Conservation (phyloP, 2,888 invertebrate genomes). For the Tenthredo distinguenda region DNA sequence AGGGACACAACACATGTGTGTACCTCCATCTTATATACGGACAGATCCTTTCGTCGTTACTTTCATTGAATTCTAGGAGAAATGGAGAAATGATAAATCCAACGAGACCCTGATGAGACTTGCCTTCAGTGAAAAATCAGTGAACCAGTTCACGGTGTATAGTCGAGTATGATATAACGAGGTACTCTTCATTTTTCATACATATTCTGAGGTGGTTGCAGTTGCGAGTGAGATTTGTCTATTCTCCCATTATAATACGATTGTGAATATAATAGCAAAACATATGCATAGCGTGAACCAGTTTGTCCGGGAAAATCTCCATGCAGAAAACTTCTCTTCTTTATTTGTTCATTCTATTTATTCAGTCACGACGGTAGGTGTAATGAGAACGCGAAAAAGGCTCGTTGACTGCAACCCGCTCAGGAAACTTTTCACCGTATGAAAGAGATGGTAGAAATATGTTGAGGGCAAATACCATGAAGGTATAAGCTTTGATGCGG, state of each 20-base stretch:
- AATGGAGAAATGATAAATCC: conserved; percentile 9
- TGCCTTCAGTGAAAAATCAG: conserved; percentile 54
- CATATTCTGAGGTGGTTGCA: conserved; percentile 22
- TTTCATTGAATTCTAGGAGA: conserved; percentile 6
- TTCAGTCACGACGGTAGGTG: conserved; percentile 10
- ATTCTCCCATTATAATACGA: neutral
- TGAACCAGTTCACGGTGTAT: conserved; percentile 53
- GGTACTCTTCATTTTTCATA: conserved; percentile 54
- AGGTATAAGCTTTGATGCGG: neutral
- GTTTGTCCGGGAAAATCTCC: neutral
- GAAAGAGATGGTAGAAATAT: neutral
- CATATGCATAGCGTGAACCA: neutral
- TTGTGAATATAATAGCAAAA: conserved; percentile 5
- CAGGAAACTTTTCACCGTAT: neutral
- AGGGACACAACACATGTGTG: neutral
- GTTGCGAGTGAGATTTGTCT: conserved; percentile 17
- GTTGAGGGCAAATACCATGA: neutral
- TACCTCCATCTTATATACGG: neutral
- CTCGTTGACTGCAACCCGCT: conserved; percentile 1
- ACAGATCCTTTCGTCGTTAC: neutral
- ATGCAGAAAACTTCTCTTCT: neutral
- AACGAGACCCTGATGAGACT: conserved; percentile 46
- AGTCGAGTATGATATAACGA: conserved; percentile 55
- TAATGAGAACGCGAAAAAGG: conserved; percentile 2
- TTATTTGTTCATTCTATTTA: neutral